Evolutionary conservation across 2,888 invertebrate genomes (phyloP).

Genomic region (Philereme transversata): DNA sequence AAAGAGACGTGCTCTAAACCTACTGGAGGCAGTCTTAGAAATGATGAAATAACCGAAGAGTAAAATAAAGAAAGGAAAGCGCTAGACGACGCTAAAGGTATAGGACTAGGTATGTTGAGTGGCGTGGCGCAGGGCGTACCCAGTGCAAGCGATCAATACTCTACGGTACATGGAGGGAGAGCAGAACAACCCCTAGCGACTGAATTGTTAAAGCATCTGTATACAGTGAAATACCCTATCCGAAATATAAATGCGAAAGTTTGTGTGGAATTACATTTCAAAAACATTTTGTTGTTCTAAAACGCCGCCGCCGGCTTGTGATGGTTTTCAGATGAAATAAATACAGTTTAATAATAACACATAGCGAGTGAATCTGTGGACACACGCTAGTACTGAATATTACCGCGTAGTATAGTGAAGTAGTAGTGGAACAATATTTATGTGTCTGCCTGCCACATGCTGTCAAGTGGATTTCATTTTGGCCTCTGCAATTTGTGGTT

Average conservation of each 20-base stretch:
- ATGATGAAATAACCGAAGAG: background rate
- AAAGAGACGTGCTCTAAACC: no score
- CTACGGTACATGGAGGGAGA: conserved; percentile 22
- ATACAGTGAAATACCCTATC: background rate
- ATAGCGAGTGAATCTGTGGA: no score
- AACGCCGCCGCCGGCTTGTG: no score
- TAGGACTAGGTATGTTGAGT: background rate
- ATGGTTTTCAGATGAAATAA: no score
- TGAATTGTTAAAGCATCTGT: conserved; percentile 36
- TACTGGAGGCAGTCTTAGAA: background rate
- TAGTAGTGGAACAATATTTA: conserved; percentile 29
- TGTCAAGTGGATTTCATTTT: conserved; percentile 5
- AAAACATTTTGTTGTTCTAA: no score
- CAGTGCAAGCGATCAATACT: conserved; percentile 42
- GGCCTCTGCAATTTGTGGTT: conserved; percentile 3
- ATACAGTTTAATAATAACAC: no score
- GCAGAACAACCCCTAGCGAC: conserved; percentile 22
- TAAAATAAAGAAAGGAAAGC: background rate
- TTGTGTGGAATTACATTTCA: no score
- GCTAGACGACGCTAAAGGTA: background rate
- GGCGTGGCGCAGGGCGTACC: conserved; percentile 31
- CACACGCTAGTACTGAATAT: no score
- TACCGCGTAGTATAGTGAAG: background rate
- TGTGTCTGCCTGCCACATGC: conserved; percentile 24
- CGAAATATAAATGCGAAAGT: no score